These are phyloP conservation scores for Dendrolimus pini DNA, from an alignment of 2,888 invertebrate species.

Conservation along the genomic window DNA sequence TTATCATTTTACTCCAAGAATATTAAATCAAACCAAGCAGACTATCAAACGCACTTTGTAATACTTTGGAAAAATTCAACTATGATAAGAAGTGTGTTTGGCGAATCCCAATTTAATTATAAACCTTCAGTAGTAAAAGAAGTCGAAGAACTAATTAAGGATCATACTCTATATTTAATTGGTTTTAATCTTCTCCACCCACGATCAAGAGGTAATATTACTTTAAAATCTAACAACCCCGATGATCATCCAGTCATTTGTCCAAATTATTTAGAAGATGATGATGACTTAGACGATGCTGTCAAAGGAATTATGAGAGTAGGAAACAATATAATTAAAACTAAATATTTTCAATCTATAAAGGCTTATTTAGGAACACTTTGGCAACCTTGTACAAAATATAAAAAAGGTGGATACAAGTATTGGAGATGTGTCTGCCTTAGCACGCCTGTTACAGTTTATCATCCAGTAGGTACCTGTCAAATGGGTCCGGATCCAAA, in stretches of 20 bases:
- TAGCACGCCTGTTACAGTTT: conserved; percentile 71
- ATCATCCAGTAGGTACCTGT: conserved; percentile 82
- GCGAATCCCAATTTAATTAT: conserved; percentile 29
- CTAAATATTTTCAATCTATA: conserved; percentile 34
- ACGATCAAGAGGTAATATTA: conserved; percentile 70
- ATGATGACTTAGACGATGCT: conserved; percentile 59
- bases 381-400: conserved; percentile 32
- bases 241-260: conserved; percentile 76
- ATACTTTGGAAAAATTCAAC: conserved; percentile 38
- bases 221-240: conserved; percentile 73
- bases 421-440: conserved; percentile 53
- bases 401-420: conserved; percentile 26
- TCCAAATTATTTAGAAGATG: conserved; percentile 78
- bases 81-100: background rate
- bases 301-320: conserved; percentile 33
- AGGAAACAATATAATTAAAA: conserved; percentile 32
- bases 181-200: conserved; percentile 59
- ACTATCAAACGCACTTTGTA: conserved; percentile 36
- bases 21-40: conserved; percentile 35
- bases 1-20: conserved; percentile 30
- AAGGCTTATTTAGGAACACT: conserved; percentile 32
- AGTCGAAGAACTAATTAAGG: conserved; percentile 28
- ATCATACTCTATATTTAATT: conserved; percentile 39
- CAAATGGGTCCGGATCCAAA: conserved; percentile 71
- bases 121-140: conserved; percentile 28